Evolutionary conservation across 2,113 vertebrate genomes (phyloP).

Genomic region (Tricholaema leucomelas): DNA sequence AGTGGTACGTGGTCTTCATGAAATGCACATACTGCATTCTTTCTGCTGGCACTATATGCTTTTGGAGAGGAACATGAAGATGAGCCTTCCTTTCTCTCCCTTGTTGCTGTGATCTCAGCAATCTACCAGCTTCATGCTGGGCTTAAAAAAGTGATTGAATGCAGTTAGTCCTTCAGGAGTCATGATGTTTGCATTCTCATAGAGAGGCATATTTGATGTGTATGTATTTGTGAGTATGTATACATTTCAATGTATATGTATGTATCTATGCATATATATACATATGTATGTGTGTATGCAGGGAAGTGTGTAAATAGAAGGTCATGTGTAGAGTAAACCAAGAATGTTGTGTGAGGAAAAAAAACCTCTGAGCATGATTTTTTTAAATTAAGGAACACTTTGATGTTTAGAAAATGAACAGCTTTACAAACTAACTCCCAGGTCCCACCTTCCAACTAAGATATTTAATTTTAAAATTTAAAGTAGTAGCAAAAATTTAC

Average conservation of each 20-base stretch:
- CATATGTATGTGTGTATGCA: background rate
- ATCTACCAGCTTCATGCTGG: conserved; percentile 75
- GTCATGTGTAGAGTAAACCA: background rate
- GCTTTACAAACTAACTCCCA: background rate
- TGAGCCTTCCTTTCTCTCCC: conserved; percentile 56
- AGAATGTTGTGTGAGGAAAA: background rate
- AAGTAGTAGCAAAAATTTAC: background rate
- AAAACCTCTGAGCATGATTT: background rate
- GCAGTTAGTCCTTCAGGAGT: conserved; percentile 83
- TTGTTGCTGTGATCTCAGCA: conserved; percentile 69
- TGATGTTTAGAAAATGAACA: background rate
- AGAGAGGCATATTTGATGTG: background rate
- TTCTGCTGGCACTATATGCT: conserved; percentile 52
- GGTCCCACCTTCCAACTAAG: background rate
- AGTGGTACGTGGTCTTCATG: conserved; percentile 66
- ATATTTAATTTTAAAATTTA: background rate
- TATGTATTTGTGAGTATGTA: background rate
- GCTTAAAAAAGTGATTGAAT: conserved; percentile 82
- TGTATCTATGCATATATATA: background rate
- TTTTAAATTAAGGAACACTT: background rate
- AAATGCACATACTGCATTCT: conserved; percentile 55
- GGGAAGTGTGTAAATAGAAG: conserved; percentile 17
- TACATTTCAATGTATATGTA: background rate
- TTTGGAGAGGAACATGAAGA: conserved; percentile 67
- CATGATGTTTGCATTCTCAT: conserved; percentile 55